Conservation (phyloP, 2,888 invertebrate species). For the Dendrolimus pini region DNA sequence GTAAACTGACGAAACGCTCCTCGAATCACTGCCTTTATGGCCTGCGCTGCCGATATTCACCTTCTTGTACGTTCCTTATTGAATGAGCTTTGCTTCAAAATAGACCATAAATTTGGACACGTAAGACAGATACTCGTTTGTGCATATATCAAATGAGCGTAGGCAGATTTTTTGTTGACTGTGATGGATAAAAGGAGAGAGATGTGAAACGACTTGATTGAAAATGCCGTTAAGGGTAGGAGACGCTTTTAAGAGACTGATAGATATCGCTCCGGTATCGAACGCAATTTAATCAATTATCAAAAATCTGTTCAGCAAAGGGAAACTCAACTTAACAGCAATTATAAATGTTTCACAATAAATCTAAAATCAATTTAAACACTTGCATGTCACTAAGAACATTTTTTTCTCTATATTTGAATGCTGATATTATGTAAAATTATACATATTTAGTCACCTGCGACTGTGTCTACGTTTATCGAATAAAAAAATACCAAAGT, state of each 20-base stretch:
- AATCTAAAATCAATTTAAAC: too few species aligned
- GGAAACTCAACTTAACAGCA: too few species aligned
- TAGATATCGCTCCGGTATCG: background rate
- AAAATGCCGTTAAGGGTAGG: conserved; percentile 45
- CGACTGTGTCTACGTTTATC: too few species aligned
- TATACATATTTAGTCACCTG: too few species aligned
- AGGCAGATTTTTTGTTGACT: conserved; percentile 57
- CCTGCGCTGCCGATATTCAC: conserved; percentile 53
- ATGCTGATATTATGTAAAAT: too few species aligned
- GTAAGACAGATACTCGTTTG: conserved; percentile 21
- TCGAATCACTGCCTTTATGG: conserved; percentile 60
- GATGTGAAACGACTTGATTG: conserved; percentile 45
- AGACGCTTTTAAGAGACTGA: conserved; percentile 28
- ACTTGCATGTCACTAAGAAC: too few species aligned
- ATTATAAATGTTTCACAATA: too few species aligned
- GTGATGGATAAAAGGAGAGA: conserved; percentile 48
- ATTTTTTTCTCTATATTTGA: too few species aligned
- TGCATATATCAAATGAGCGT: conserved; percentile 24
- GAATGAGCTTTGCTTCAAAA: conserved; percentile 18
- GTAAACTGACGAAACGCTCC: conserved; percentile 57
- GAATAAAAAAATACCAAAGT: too few species aligned
- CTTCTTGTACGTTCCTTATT: conserved; percentile 34
- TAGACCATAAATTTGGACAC: conserved; percentile 14
- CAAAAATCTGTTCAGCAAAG: background rate
- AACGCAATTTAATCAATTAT: background rate